Percentiles rank a stretch among this genome's conserved stretches.
Conservation (phyloP, 2,888 invertebrate species). For the Morpho achilles region DNA sequence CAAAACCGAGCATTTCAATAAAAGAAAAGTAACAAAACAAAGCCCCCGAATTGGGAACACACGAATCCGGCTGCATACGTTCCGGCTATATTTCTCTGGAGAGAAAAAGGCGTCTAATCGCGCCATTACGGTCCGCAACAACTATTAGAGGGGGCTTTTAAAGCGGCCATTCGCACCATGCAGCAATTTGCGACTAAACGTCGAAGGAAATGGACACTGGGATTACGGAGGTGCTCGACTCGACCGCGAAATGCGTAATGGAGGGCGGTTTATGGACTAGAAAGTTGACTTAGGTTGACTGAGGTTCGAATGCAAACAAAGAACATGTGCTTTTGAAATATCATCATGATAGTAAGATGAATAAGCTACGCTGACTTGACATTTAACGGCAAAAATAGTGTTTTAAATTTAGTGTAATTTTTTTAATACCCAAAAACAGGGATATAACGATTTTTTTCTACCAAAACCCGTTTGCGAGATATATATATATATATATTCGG, state of each 20-base stretch:
- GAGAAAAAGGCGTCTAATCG: conserved; percentile 27
- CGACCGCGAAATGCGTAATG: conserved; percentile 23
- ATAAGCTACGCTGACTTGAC: too few species aligned
- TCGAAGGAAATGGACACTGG: conserved; percentile 37
- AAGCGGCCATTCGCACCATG: conserved; percentile 31
- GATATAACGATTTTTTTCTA: too few species aligned
- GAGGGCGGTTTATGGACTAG: conserved; percentile 21
- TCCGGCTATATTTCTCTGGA: conserved; percentile 19
- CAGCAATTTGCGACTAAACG: conserved; percentile 38
- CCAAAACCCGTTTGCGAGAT: too few species aligned
- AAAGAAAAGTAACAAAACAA: conserved; percentile 11
- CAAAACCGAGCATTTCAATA: conserved; percentile 7
- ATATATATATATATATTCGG: too few species aligned
- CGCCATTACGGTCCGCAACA: conserved; percentile 27
- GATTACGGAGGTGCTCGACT: conserved; percentile 33
- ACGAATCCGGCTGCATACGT: conserved; percentile 22
- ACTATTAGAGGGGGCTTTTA: conserved; percentile 33
- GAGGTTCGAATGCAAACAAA: background rate
- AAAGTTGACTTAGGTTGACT: conserved; percentile 18
- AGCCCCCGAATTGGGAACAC: conserved; percentile 13
- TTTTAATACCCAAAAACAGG: too few species aligned
- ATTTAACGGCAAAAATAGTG: too few species aligned
- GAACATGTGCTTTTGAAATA: too few species aligned
- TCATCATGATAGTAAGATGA: too few species aligned
- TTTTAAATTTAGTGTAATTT: too few species aligned